Evolutionary conservation across 2,888 invertebrate genomes (phyloP).

Genomic region (Drosophila seclusa): DNA sequence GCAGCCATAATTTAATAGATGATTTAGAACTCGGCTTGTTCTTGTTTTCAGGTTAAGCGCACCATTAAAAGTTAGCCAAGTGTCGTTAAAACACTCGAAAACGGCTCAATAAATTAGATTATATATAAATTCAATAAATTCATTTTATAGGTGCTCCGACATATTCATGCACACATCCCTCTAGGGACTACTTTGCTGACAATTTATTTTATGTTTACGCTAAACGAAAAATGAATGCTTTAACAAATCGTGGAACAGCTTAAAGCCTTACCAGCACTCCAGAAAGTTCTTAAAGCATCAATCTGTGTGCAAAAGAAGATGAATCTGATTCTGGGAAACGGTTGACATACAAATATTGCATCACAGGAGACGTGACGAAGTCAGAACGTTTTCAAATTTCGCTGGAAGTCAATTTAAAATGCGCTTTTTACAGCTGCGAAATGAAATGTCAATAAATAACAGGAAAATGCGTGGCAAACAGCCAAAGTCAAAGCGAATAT

Average conservation of each 20-base stretch:
- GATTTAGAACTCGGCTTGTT: slow-evolving; percentile 2
- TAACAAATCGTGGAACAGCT: background rate
- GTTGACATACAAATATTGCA: background rate
- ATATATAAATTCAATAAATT: slow-evolving; percentile 5
- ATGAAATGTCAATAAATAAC: background rate
- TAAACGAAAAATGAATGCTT: background rate
- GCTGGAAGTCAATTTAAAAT: background rate
- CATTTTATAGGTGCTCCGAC: slow-evolving; percentile 3
- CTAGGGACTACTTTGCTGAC: background rate
- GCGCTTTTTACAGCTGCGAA: background rate
- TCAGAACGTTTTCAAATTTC: background rate
- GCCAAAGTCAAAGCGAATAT: background rate
- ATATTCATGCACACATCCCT: background rate
- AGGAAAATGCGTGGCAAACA: background rate
- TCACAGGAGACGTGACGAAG: background rate
- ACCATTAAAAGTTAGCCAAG: slow-evolving; percentile 46
- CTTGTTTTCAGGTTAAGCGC: slow-evolving; percentile 10
- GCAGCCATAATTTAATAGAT: slow-evolving; percentile 5
- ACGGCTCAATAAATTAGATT: slow-evolving; percentile 10
- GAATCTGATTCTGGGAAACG: background rate
- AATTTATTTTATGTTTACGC: background rate
- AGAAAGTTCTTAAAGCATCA: background rate
- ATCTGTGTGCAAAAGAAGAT: background rate
- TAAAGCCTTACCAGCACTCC: background rate
- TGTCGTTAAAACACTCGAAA: slow-evolving; percentile 42